Evolutionary conservation across 2,113 vertebrate species (phyloP).

Genomic region (Oxygymnocypris stewartii): DNA sequence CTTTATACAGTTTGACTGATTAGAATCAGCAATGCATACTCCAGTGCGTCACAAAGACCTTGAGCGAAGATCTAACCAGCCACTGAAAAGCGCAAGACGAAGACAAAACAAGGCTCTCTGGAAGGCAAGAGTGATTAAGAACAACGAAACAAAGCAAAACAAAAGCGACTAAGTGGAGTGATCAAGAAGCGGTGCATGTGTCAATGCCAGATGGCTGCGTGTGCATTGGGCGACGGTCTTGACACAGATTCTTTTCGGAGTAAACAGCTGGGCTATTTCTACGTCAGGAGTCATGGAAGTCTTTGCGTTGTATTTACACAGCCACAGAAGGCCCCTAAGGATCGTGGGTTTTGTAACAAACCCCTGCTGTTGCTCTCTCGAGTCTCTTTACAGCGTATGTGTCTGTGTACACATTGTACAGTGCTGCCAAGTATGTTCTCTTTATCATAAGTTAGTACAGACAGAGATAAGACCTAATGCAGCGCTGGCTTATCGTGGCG

Average conservation of each 20-base stretch:
- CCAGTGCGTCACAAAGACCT: constrained; percentile 11
- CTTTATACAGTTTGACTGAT: constrained; percentile 22
- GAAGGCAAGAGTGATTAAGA: constrained; percentile 28
- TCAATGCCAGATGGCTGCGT: constrained; percentile 39
- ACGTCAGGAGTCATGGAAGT: constrained; percentile 47
- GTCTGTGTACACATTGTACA: constrained; percentile 36
- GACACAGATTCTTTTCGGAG: constrained; percentile 41
- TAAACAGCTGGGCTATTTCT: constrained; percentile 53
- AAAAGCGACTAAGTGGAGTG: constrained; percentile 42
- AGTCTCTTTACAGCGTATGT: constrained; percentile 32
- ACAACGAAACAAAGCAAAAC: constrained; percentile 30
- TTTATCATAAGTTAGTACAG: constrained; percentile 7
- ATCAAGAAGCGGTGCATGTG: constrained; percentile 32
- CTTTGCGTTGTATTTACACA: constrained; percentile 51
- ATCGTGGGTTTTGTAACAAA: constrained; percentile 42
- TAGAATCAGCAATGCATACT: background rate
- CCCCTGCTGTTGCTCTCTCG: constrained; percentile 47
- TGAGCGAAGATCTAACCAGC: background rate
- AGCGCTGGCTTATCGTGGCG: background rate
- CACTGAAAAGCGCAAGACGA: background rate
- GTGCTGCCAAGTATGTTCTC: constrained; percentile 30
- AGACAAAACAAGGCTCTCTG: background rate
- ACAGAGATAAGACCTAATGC: constrained; percentile 27
- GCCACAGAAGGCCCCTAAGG: constrained; percentile 47
- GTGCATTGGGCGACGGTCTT: constrained; percentile 33